A percentile compares a stretch with the other conserved stretches of the same genome.
Conservation (phyloP, 53 echinoderm and acorn worm genomes). For the Arbacia lixula region DNA sequence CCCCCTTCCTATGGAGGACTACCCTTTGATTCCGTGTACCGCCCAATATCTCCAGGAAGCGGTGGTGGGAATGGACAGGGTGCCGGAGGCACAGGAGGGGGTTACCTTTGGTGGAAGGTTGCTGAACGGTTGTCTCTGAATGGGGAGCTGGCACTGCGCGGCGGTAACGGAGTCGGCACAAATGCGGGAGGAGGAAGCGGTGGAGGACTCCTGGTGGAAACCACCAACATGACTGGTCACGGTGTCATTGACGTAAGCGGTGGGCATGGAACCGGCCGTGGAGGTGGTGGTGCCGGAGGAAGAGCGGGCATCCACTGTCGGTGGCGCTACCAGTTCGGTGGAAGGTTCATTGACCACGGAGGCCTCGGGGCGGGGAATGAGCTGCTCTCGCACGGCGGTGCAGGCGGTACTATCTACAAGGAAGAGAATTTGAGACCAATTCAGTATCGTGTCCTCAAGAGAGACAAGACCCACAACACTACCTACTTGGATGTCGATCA, state of each 20-base stretch:
- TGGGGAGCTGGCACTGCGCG: constrained; percentile 83
- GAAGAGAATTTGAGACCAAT: constrained; percentile 83
- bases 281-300: constrained; percentile 93
- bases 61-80: constrained; percentile 88
- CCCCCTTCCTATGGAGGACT: constrained; percentile 78
- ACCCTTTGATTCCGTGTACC: constrained; percentile 82
- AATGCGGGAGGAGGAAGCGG: constrained; percentile 92
- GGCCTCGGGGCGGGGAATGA: constrained; percentile 71
- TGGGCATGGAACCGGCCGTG: constrained; percentile 72
- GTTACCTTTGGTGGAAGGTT: constrained; percentile 87
- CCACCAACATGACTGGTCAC: constrained; percentile 92
- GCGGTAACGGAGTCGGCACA: constrained; percentile 63
- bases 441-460: constrained; percentile 82
- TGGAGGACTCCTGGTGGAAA: constrained; percentile 75
- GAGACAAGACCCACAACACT: constrained; percentile 80
- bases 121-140: constrained; percentile 76
- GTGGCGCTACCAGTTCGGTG: constrained; percentile 90
- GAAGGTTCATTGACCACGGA: constrained; percentile 83
- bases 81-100: constrained; percentile 74
- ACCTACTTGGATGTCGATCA: constrained; percentile 90
- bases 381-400: constrained; percentile 80
- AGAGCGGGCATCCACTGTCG: constrained; percentile 83
- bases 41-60: constrained; percentile 69
- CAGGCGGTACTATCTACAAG: constrained; percentile 87
- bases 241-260: constrained; percentile 83